Base-by-base conservation (phyloP, 2,113 vertebrate genomes). In the Coturnix japonica region DNA sequence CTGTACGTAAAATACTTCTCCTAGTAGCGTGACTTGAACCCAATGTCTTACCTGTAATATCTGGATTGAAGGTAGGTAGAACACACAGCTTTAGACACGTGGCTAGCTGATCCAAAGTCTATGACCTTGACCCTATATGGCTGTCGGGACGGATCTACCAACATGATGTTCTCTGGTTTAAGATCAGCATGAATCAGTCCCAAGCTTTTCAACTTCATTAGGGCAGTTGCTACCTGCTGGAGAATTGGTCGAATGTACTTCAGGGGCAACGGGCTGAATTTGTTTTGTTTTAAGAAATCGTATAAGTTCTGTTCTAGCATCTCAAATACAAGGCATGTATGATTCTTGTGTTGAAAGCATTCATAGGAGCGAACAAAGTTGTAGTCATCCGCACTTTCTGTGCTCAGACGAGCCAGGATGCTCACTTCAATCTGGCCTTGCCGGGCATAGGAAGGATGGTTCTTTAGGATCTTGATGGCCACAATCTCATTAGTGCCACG, bases 301-400 rank as follows among this genome's bases (percentile, higher is more conserved):
- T 99, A 99, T 95, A 99, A 97, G 97, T 99, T 99, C 98, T 99
- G 99, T 97, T 99, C 99, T 97, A 99, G 97, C 99, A 99, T 99
- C 98, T 99, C 99, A 78, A 99, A 99, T 85, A 99, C 99, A 97
- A 99, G 98, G 97, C 99, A 99, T 16, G 99, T 99, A 97, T 99
- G 99, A 97, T 98, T 99, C 97, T 99, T 99, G 98, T 99, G 99
- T 98, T 99, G 99, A 97, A 99, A 99, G 97, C 99, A 99, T 97
- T 99, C 99, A 0, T 99, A 99, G 31, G 99, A 99, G 57, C 99
- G 98, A 89, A 99, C 99, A 30, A 99, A 99, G 98, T 99, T 99
- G 98, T 98, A 99, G 97, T 99, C 99, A 26, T 99, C 99, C 0
- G 99, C 99, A 3, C 98, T 99, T 97, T 99, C 99, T 0, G 99